Percentiles rank a stretch among this genome's conserved stretches.
Evolutionary conservation across 2,888 invertebrate genomes (phyloP).

Genomic region (Xylophagus ater): DNA sequence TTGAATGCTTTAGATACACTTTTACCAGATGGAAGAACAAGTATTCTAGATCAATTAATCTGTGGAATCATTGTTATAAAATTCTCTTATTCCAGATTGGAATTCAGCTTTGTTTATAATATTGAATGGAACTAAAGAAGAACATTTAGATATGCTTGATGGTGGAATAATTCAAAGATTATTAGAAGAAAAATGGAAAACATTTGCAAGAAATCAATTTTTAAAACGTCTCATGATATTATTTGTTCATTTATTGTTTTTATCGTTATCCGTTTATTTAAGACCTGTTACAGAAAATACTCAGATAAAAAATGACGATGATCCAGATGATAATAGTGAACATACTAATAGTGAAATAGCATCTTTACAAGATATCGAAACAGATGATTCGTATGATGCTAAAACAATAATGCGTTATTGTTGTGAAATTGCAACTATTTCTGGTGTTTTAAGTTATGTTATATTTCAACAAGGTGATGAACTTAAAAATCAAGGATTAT

Average conservation of each 20-base stretch:
- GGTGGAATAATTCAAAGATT: conserved; percentile 95
- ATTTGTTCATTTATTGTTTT: conserved; percentile 71
- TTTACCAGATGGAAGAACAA: conserved; percentile 86
- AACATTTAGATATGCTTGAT: conserved; percentile 97
- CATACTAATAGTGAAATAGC: conserved; percentile 36
- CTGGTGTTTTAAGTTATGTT: conserved; percentile 79
- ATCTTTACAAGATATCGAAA: conserved; percentile 23
- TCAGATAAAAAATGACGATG: conserved; percentile 22
- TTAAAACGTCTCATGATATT: conserved; percentile 81
- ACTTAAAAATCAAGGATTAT: conserved; percentile 84
- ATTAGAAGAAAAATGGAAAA: conserved; percentile 98
- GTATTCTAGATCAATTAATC: too few relatives aligned
- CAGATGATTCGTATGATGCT: conserved; percentile 37
- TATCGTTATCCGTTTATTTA: conserved; percentile 85
- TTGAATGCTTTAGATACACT: conserved; percentile 93
- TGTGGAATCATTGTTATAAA: too few relatives aligned
- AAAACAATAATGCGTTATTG: conserved; percentile 50
- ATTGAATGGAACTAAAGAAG: conserved; percentile 92
- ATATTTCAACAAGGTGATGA: conserved; percentile 89
- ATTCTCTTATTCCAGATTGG: conserved; percentile 66
- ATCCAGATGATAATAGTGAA: conserved; percentile 5
- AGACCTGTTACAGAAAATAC: conserved; percentile 50
- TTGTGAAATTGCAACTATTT: conserved; percentile 74
- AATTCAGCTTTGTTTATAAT: conserved; percentile 97
- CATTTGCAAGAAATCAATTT: conserved; percentile 91